Conservation (phyloP, 2,888 invertebrate species). For the Quadriops clusia region DNA sequence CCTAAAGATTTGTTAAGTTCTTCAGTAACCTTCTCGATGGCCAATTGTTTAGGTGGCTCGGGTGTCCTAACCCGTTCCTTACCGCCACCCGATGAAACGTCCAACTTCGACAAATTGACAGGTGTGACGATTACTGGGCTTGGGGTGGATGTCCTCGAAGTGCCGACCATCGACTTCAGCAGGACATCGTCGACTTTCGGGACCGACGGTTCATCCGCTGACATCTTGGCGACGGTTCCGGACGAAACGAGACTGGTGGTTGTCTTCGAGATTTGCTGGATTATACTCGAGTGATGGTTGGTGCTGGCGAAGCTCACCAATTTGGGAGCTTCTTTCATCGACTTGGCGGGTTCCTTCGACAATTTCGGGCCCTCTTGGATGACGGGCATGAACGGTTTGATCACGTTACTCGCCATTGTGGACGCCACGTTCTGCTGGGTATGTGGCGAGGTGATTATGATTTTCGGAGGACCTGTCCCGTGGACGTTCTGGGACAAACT, state of each 20-base stretch:
- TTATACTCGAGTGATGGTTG: too few species aligned
- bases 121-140: conserved; percentile 40
- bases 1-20: conserved; percentile 27
- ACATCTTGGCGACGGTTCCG: conserved; percentile 3
- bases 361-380: conserved; percentile 27
- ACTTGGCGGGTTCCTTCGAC: too few species aligned
- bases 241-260: not conserved
- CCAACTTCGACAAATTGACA: too few species aligned
- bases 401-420: conserved; percentile 13
- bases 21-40: conserved; percentile 30
- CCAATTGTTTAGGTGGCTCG: conserved; percentile 14
- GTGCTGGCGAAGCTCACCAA: conserved; percentile 15
- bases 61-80: too few species aligned
- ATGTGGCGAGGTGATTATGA: conserved; percentile 1
- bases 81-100: too few species aligned
- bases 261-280: conserved; percentile 10
- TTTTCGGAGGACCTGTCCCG: too few species aligned
- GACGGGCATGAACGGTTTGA: conserved; percentile 26
- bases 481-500: too few species aligned
- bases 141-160: conserved; percentile 32
- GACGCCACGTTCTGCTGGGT: too few species aligned
- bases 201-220: conserved; percentile 3
- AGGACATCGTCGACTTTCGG: conserved; percentile 5
- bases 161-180: conserved; percentile 13
- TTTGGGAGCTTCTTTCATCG: too few species aligned